A percentile compares a stretch with the other conserved stretches of the same genome.
Evolutionary conservation across 2,113 vertebrate genomes (phyloP).

Genomic region (Neomonachus schauinslandi): DNA sequence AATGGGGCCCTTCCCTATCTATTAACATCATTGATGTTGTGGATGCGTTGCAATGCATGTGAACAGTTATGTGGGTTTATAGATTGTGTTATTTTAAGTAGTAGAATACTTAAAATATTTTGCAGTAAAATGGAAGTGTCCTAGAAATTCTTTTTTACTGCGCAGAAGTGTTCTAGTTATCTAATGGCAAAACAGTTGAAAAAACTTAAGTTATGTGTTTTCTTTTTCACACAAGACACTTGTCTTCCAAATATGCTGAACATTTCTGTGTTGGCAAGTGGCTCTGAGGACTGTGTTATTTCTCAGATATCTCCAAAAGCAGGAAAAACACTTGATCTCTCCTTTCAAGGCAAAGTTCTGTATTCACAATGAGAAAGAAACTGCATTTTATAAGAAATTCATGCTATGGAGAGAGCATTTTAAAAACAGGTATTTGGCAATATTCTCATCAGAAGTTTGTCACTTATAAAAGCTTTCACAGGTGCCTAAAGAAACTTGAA

Average conservation of each 20-base stretch:
- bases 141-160: neutral
- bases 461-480: neutral
- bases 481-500: neutral
- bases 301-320: conserved; percentile 26
- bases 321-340: neutral
- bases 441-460: neutral
- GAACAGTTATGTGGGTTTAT: neutral
- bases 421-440: neutral
- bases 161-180: neutral
- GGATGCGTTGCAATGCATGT: neutral
- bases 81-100: neutral
- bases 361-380: neutral
- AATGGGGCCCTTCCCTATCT: neutral
- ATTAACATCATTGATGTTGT: neutral
- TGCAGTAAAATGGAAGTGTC: neutral
- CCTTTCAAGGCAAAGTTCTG: neutral
- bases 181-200: neutral
- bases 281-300: neutral
- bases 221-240: neutral
- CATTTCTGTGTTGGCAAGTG: neutral
- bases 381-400: neutral
- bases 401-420: neutral
- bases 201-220: neutral
- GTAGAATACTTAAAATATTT: neutral
- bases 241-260: neutral